Evolutionary conservation across 2,888 invertebrate species (phyloP).

Genomic region (Masnerella sp.): DNA sequence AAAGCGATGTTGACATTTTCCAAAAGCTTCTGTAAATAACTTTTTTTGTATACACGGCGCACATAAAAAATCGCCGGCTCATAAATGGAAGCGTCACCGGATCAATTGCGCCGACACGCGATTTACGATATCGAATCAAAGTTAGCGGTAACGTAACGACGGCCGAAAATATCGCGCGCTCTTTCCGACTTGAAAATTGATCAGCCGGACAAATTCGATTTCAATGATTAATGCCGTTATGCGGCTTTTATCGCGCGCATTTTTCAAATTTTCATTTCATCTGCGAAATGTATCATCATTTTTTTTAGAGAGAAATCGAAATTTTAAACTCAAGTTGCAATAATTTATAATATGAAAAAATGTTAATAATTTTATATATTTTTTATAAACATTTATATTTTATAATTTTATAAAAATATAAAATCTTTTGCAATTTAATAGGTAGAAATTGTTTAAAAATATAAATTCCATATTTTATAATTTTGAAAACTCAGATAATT

Average conservation of each 20-base stretch:
- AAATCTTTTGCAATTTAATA: too few relatives aligned
- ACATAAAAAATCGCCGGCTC: slow-evolving; percentile 40
- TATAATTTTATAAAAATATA: too few relatives aligned
- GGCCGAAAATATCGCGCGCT: slow-evolving; percentile 6
- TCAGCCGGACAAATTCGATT: slow-evolving; percentile 15
- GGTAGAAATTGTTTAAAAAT: too few relatives aligned
- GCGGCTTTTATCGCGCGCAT: not conserved
- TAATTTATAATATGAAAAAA: too few relatives aligned
- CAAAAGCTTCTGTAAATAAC: slow-evolving; percentile 39
- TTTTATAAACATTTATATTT: too few relatives aligned
- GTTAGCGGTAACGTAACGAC: slow-evolving; percentile 25
- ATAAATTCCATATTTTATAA: too few relatives aligned
- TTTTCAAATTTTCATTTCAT: not conserved
- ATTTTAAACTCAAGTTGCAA: too few relatives aligned
- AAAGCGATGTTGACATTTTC: slow-evolving; percentile 32
- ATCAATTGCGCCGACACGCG: slow-evolving; percentile 21
- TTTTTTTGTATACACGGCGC: slow-evolving; percentile 10
- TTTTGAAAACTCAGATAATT: too few relatives aligned
- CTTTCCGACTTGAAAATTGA: slow-evolving; percentile 15
- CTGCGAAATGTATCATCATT: not conserved
- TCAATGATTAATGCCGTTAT: slow-evolving; percentile 19
- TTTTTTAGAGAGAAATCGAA: not conserved
- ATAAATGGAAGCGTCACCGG: slow-evolving; percentile 37
- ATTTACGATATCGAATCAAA: slow-evolving; percentile 44
- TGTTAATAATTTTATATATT: too few relatives aligned